phyloP scores from a whole-genome alignment of 2,113 vertebrate genomes.

The Lophochroa leadbeateri region DNA sequence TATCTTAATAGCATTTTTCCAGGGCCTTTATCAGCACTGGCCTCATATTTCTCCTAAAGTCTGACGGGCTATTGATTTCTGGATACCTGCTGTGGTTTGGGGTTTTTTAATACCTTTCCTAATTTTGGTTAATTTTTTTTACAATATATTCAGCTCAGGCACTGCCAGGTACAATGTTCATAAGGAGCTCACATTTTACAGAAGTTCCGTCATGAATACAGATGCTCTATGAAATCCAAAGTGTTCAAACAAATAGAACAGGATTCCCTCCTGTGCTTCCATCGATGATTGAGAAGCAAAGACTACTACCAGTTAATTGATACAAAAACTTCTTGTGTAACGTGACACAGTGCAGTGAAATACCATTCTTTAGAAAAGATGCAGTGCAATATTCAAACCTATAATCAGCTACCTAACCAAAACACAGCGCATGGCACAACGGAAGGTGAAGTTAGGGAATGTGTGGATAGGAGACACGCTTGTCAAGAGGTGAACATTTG shows the following conservation, averaged over 20 bases:
- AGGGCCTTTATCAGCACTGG: background rate
- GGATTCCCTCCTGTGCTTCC: background rate
- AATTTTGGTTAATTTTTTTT: background rate
- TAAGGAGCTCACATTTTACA: background rate
- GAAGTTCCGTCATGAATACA: background rate
- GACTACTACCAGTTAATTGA: background rate
- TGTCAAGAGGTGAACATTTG: background rate
- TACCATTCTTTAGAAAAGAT: background rate
- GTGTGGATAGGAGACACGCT: fast-evolving
- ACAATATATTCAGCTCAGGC: background rate
- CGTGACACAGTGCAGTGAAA: background rate
- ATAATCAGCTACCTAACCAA: background rate
- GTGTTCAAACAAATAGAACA: background rate
- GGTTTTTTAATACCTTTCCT: background rate
- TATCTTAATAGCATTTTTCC: background rate
- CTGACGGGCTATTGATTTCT: background rate
- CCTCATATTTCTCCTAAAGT: background rate
- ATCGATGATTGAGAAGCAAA: background rate
- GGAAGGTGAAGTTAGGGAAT: background rate
- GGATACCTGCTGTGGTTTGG: background rate
- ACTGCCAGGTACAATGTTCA: background rate
- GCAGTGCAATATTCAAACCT: background rate
- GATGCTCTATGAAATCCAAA: background rate
- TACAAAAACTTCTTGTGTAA: background rate
- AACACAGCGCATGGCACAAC: background rate